Evolutionary conservation across 2,113 vertebrate species (phyloP).

Genomic region (Tyto alba): DNA sequence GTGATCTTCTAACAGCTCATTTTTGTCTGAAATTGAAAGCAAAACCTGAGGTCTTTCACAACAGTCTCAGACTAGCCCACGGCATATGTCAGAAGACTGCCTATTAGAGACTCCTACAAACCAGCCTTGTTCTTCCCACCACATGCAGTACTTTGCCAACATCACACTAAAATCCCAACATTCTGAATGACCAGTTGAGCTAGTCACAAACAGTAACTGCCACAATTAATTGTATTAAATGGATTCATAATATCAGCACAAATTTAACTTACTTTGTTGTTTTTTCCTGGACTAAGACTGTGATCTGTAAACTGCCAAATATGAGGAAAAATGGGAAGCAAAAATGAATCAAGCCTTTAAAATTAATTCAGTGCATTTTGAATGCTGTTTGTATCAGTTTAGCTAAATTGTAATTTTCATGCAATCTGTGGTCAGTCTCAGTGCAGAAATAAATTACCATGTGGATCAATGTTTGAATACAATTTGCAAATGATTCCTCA

Average conservation of each 20-base stretch:
- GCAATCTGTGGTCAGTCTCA: not conserved
- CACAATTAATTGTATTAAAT: conserved; percentile 5
- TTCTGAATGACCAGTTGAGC: not conserved
- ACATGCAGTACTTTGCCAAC: not conserved
- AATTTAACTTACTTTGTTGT: not conserved
- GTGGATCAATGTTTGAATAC: not conserved
- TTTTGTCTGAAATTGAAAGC: not conserved
- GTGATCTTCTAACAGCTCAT: not conserved
- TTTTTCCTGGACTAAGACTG: not conserved
- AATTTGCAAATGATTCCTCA: not conserved
- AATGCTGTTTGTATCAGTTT: not conserved
- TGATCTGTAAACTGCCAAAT: not conserved
- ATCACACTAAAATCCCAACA: not conserved
- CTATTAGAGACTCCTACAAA: not conserved
- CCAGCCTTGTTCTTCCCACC: not conserved
- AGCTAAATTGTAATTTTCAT: not conserved
- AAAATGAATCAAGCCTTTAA: not conserved
- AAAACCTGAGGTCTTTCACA: not conserved
- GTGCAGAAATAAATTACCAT: not conserved
- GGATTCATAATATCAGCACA: not conserved
- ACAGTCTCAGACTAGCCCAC: not conserved
- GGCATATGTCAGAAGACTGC: not conserved
- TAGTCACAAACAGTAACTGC: not conserved
- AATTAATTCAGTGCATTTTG: not conserved
- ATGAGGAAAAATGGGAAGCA: not conserved